phyloP scores from a whole-genome alignment of 2,113 vertebrate species.

The Chloropsis cyanopogon region DNA sequence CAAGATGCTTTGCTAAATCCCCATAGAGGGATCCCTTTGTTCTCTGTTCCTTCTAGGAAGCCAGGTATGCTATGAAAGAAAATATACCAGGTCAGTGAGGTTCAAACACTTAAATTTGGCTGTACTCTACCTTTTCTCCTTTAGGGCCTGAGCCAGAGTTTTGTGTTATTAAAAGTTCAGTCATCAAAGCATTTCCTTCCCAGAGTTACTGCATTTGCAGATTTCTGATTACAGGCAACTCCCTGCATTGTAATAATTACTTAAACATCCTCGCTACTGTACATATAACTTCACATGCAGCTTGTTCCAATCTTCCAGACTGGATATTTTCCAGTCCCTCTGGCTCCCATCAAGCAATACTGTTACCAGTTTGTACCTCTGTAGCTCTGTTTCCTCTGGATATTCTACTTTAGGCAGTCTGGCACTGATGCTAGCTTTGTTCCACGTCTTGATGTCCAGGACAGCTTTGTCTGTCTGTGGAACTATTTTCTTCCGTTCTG shows the following conservation, averaged over 20 bases:
- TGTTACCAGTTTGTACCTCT: neutral
- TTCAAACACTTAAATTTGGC: neutral
- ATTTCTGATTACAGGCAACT: neutral
- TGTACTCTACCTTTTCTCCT: neutral
- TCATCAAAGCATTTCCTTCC: neutral
- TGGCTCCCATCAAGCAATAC: neutral
- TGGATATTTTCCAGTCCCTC: neutral
- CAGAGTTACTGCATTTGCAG: neutral
- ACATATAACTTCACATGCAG: neutral
- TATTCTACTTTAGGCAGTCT: neutral
- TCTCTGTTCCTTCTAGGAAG: neutral
- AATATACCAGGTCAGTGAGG: neutral
- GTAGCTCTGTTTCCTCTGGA: neutral
- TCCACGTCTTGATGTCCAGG: neutral
- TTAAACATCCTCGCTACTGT: constrained; percentile 12
- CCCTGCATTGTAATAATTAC: neutral
- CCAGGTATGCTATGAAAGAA: neutral
- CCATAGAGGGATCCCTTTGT: neutral
- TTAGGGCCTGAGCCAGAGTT: neutral
- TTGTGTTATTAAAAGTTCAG: neutral
- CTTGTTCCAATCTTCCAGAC: neutral
- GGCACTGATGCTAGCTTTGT: neutral
- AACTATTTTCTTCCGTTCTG: neutral
- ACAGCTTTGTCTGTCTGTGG: neutral
- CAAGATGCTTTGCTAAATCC: constrained; percentile 4